A percentile compares a stretch with the other conserved stretches of the same genome.
Evolutionary conservation across 2,113 vertebrate species (phyloP).

Genomic region (Microcebus murinus): DNA sequence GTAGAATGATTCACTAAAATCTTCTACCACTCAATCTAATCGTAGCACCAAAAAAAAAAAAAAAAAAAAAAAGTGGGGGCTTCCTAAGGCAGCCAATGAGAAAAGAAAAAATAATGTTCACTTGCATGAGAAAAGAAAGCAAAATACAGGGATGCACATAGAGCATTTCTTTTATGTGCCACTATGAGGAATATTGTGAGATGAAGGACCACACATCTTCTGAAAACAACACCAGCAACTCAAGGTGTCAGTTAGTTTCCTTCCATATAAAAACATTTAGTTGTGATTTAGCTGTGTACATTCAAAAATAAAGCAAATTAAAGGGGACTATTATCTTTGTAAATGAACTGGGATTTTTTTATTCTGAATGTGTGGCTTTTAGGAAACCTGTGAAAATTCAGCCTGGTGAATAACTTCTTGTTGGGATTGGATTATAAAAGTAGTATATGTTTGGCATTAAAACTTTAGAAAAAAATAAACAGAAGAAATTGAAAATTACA

Average conservation of each 20-base stretch:
- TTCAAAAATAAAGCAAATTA: neutral
- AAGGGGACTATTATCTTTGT: neutral
- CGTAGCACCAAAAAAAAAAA: constrained; percentile 15
- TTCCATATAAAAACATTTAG: neutral
- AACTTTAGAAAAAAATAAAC: neutral
- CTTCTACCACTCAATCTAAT: constrained; percentile 72
- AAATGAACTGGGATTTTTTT: neutral
- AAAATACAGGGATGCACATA: neutral
- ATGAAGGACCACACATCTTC: neutral
- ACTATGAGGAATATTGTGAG: neutral
- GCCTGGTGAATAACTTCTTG: neutral
- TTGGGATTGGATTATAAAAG: constrained; percentile 1
- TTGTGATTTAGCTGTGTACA: neutral
- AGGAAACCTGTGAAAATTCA: neutral
- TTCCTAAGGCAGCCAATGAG: neutral
- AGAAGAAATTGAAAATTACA: neutral
- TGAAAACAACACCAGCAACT: neutral
- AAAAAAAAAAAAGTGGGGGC: constrained; percentile 40
- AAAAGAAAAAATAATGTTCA: neutral
- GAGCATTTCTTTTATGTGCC: neutral
- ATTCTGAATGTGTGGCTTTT: neutral
- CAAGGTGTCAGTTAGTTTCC: neutral
- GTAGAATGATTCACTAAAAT: constrained; percentile 85
- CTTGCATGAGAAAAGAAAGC: constrained; percentile 16
- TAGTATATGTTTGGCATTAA: neutral